These are phyloP conservation scores for Lophotis ruficrista DNA, from an alignment of 2,113 vertebrate species.

Conservation along the genomic window DNA sequence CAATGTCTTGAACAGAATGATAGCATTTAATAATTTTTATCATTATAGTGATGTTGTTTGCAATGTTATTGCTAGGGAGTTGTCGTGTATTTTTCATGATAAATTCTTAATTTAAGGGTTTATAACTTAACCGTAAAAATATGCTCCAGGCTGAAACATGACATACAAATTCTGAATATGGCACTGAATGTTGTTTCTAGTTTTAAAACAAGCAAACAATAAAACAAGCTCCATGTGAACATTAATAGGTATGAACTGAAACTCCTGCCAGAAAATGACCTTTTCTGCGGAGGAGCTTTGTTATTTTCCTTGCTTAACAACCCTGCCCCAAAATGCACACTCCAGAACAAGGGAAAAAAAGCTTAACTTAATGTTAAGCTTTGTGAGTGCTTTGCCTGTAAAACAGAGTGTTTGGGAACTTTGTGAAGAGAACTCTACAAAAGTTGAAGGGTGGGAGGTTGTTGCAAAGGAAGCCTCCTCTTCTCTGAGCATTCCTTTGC, in stretches of 20 bases:
- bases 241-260: slow-evolving; percentile 12
- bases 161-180: not conserved
- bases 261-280: not conserved
- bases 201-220: slow-evolving; percentile 1
- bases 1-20: slow-evolving; percentile 14
- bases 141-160: not conserved
- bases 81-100: slow-evolving; percentile 1
- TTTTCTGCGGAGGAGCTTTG: not conserved
- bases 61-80: not conserved
- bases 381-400: not conserved
- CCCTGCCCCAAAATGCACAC: not conserved
- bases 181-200: not conserved
- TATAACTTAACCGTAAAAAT: not conserved
- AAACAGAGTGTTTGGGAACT: not conserved
- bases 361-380: not conserved
- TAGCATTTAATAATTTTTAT: slow-evolving; percentile 53
- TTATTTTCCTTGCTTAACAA: slow-evolving; percentile 4
- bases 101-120: slow-evolving; percentile 44
- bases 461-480: not conserved
- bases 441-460: not conserved
- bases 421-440: not conserved
- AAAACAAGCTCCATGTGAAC: not conserved
- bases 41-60: slow-evolving; percentile 12
- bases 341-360: not conserved
- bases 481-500: not conserved